Percentiles rank a stretch among this genome's conserved stretches.
Conservation (phyloP, 1,140 invertebrate species). For the Akabosia matsudoensis region DNA sequence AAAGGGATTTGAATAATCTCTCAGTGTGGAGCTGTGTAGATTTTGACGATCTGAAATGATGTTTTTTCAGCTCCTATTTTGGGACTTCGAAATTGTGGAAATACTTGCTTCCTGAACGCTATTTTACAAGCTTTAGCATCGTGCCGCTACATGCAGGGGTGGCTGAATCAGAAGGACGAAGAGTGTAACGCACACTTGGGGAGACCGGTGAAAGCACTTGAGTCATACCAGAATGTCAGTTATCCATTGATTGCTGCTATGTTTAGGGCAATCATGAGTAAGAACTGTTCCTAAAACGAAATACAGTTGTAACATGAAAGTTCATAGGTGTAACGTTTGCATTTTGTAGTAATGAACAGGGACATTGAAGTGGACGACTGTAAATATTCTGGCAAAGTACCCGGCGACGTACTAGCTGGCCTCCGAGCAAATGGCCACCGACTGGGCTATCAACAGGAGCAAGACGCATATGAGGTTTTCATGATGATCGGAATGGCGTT, state of each 20-base stretch:
- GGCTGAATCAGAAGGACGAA: constrained; percentile 58
- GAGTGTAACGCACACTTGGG: neutral
- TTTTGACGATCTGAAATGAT: neutral
- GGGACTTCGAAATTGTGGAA: constrained; percentile 77
- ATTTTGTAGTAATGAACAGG: constrained; percentile 39
- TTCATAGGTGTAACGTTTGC: no score
- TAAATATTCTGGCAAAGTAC: constrained; percentile 58
- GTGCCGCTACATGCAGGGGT: constrained; percentile 73
- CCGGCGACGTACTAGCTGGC: constrained; percentile 71
- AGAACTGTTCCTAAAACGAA: neutral
- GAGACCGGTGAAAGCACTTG: neutral
- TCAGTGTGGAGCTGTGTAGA: neutral
- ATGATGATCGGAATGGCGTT: constrained; percentile 80
- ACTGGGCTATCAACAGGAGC: constrained; percentile 82
- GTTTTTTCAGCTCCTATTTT: constrained; percentile 48
- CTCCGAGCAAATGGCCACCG: constrained; percentile 67
- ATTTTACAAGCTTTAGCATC: constrained; percentile 77
- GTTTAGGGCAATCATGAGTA: constrained; percentile 31
- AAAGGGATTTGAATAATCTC: neutral
- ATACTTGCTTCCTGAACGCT: constrained; percentile 83
- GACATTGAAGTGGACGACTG: constrained; percentile 50
- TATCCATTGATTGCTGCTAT: constrained; percentile 34
- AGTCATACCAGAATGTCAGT: neutral
- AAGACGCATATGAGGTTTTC: constrained; percentile 88
- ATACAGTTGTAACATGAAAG: no score